Evolutionary conservation across 2,797 vertebrate species (phyloP), one percentile per base, ranked within the genome.

Genomic region (Lycodopsis pacificus): DNA sequence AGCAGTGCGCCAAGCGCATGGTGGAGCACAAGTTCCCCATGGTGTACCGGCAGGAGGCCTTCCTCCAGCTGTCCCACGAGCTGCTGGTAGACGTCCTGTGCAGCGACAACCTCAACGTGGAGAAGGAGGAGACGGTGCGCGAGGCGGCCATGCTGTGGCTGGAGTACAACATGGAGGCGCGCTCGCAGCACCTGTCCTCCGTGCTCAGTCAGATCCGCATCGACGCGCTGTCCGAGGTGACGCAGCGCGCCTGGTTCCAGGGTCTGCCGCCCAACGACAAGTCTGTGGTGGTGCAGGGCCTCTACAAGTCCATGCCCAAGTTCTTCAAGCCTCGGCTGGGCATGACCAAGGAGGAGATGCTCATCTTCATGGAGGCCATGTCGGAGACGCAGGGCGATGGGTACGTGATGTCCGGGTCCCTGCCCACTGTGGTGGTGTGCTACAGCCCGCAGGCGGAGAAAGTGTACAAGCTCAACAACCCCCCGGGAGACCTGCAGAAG

Each of bases 311-410:
- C 1, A 99, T 99, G 98, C 98, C 98, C 84, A 99, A 99, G 93
- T 99, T 99, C 88, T 99, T 99, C 94, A 99, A 99, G 82, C 98
- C 98, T 1, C 94, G 98, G 34, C 93, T 99, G 32, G 98, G 98
- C 75, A 99, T 99, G 98, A 99, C 98, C 44, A 99, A 99, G 94
- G 98, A 99, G 90, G 98, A 99, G 90, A 99, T 99, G 98, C 96
- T 99, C 66, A 99, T 99, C 84, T 99, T 99, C 89, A 96, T 98
- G 84, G 98, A 99, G 95, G 97, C 97, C 66, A 93, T 96, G 93
- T 95, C 96, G 34, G 98, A 99, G 89, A 94, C 95, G 51, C 93
- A 96, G 0, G 94, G 94, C 63, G 91, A 95, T 20, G 80, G 76
- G 3, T 92, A 90, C 1, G 87, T 92, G 0, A 76, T 92, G 82